These are phyloP conservation scores for Lepidocyrtinus sp. DNA, from an alignment of 2,888 invertebrate species.

Conservation along the genomic window DNA sequence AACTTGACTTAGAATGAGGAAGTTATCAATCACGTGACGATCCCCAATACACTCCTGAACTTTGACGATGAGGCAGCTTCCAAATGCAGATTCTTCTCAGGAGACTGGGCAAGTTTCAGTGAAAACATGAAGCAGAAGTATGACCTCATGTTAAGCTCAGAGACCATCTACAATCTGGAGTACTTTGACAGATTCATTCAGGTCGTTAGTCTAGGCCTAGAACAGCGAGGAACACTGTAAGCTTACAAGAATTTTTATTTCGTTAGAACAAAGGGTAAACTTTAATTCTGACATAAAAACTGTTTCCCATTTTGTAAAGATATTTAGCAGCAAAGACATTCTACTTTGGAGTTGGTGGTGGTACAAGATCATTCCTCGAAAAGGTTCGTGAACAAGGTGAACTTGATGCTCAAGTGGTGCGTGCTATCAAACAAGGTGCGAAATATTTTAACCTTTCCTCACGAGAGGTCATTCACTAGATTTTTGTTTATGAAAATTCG, in stretches of 20 bases:
- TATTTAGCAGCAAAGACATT: slow-evolving; percentile 91
- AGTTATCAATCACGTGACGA: slow-evolving; percentile 84
- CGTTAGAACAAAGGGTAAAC: slow-evolving; percentile 32
- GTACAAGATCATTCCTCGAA: slow-evolving; percentile 79
- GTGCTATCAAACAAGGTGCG: not conserved
- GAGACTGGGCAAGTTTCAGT: slow-evolving; percentile 82
- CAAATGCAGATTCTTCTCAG: slow-evolving; percentile 76
- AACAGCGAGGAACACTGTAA: slow-evolving; percentile 76
- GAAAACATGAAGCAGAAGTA: slow-evolving; percentile 73
- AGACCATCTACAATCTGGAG: slow-evolving; percentile 90
- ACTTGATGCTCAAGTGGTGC: not conserved
- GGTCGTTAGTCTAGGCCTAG: slow-evolving; percentile 78
- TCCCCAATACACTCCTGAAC: slow-evolving; percentile 80
- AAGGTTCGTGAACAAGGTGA: not conserved
- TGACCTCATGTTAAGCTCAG: slow-evolving; percentile 91
- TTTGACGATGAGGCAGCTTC: slow-evolving; percentile 71
- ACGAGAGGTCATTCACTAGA: no score
- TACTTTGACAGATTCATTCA: slow-evolving; percentile 85
- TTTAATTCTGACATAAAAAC: slow-evolving; percentile 35
- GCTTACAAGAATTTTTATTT: no score
- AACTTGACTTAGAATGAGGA: slow-evolving; percentile 83
- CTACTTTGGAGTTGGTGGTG: slow-evolving; percentile 97
- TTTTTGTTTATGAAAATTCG: not conserved
- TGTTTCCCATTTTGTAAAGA: slow-evolving; percentile 69
- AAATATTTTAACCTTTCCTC: not conserved